phyloP scores from a whole-genome alignment of 2,888 invertebrate species.

The Abrostola triplasia region DNA sequence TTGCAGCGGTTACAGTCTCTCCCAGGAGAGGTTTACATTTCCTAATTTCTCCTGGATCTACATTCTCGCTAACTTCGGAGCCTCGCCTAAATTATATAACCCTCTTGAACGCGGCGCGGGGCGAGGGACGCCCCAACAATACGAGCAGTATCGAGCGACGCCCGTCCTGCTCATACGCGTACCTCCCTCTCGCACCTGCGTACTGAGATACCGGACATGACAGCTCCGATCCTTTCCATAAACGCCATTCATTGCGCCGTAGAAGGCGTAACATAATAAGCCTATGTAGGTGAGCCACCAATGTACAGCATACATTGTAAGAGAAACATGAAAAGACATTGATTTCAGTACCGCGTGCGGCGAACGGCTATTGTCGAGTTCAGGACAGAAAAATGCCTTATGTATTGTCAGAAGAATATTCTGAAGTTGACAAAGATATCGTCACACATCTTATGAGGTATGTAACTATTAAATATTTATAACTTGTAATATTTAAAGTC shows the following conservation, averaged over 20 bases:
- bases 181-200: constrained; percentile 49
- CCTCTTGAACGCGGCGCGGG: constrained; percentile 61
- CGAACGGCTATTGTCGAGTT: constrained; percentile 54
- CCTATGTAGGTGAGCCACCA: constrained; percentile 59
- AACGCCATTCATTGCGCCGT: constrained; percentile 66
- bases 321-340: constrained; percentile 54
- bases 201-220: constrained; percentile 51
- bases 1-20: neutral
- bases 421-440: constrained; percentile 15
- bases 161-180: constrained; percentile 59
- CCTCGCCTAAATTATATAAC: constrained; percentile 66
- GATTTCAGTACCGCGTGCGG: constrained; percentile 57
- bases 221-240: constrained; percentile 60
- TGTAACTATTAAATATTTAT: too few species aligned
- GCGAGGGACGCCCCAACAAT: constrained; percentile 69
- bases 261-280: constrained; percentile 58
- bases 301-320: constrained; percentile 61
- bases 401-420: constrained; percentile 25
- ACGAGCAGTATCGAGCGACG: constrained; percentile 76
- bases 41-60: constrained; percentile 2
- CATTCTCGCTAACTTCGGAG: constrained; percentile 41
- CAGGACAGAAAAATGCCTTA: constrained; percentile 25
- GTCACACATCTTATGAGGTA: neutral
- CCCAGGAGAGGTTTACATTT: constrained; percentile 8
- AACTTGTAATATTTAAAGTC: too few species aligned